phyloP scores from a whole-genome alignment of 23 tunicate species.

The Ciona savignyi region DNA sequence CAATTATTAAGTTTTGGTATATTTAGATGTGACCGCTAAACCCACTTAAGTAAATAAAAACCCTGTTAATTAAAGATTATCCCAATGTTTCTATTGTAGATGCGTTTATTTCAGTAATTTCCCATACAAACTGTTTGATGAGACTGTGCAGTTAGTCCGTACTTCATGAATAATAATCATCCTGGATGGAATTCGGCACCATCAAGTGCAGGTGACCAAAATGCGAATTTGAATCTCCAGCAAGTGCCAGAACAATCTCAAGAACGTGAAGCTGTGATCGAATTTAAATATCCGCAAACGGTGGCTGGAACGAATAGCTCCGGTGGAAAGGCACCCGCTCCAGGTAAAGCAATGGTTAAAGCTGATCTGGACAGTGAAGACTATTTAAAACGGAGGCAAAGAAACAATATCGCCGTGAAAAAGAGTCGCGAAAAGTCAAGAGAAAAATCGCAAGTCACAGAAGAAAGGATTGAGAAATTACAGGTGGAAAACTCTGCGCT shows the following conservation, averaged over 20 bases:
- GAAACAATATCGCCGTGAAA: constrained; percentile 87
- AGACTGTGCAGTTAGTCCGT: no score
- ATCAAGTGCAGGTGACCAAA: background rate
- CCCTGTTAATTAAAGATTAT: no score
- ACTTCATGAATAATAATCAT: no score
- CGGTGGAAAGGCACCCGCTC: constrained; percentile 58
- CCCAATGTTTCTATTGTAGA: no score
- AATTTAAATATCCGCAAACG: background rate
- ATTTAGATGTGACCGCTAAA: no score
- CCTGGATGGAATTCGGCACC: no score
- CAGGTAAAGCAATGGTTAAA: constrained; percentile 46
- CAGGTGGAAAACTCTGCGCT: constrained; percentile 60
- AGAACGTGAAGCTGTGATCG: background rate
- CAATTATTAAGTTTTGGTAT: no score
- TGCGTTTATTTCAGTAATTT: no score
- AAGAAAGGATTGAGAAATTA: constrained; percentile 40
- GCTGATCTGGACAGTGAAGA: constrained; percentile 19
- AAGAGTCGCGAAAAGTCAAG: constrained; percentile 71
- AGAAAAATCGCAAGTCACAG: constrained; percentile 34
- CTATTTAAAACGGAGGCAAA: constrained; percentile 35
- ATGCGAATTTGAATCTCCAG: background rate
- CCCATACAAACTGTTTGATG: no score
- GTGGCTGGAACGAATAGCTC: background rate
- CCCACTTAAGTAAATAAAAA: no score
- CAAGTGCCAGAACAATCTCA: background rate